Evolutionary conservation across 2,888 invertebrate species (phyloP).

Genomic region (Standfussiana lucernea): DNA sequence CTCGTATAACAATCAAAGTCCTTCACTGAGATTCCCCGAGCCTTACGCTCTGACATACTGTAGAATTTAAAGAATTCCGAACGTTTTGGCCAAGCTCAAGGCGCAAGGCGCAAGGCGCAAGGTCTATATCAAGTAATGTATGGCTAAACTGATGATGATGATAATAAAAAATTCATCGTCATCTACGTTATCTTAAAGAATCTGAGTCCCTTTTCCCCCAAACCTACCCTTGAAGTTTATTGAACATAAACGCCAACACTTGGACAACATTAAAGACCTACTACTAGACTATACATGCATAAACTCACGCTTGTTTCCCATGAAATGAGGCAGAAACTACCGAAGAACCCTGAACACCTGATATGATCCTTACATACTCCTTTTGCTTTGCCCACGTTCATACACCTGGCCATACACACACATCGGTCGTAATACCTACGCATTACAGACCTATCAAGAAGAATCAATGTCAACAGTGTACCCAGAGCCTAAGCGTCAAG

Average conservation of each 20-base stretch:
- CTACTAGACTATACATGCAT: neutral
- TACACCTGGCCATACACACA: neutral
- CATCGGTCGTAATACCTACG: neutral
- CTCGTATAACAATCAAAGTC: constrained; percentile 22
- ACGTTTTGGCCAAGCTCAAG: neutral
- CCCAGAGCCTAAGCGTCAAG: constrained; percentile 47
- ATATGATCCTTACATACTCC: neutral
- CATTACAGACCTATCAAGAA: neutral
- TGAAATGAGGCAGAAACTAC: neutral
- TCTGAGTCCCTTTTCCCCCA: neutral
- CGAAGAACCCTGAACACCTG: neutral
- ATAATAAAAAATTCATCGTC: too few relatives aligned
- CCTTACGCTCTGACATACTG: constrained; percentile 20
- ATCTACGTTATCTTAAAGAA: neutral
- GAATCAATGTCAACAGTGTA: constrained; percentile 18
- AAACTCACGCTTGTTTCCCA: neutral
- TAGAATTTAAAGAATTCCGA: neutral
- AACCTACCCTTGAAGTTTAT: neutral
- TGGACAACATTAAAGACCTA: neutral
- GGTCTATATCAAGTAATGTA: neutral
- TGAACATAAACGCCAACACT: neutral
- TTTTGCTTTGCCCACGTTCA: neutral
- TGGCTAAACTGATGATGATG: neutral
- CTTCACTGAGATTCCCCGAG: constrained; percentile 28
- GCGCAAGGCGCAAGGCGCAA: too few relatives aligned